phyloP scores from a whole-genome alignment of 2,888 invertebrate genomes.

The Apamea anceps region DNA sequence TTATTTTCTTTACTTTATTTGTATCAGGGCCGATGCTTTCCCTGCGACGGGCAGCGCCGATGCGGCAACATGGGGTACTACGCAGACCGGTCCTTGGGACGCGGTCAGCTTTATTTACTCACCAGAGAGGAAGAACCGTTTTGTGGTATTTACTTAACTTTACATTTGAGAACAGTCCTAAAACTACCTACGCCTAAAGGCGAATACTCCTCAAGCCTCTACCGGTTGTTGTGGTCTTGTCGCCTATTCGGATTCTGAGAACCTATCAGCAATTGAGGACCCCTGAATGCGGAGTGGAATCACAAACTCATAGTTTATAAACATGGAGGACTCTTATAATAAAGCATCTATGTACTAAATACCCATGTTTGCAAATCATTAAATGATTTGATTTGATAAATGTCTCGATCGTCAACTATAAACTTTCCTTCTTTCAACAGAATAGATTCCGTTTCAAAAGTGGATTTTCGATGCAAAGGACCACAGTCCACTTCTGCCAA shows the following conservation, averaged over 20 bases:
- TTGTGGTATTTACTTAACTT: conserved; percentile 91
- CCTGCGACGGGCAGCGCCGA: conserved; percentile 88
- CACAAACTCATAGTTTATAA: background rate
- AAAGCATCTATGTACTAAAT: no score
- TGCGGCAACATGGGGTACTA: conserved; percentile 99
- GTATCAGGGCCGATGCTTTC: conserved; percentile 86
- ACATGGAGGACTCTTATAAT: no score
- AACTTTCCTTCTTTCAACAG: no score
- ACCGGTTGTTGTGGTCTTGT: background rate
- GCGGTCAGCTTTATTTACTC: conserved; percentile 96
- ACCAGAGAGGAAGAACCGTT: conserved; percentile 98
- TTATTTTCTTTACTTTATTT: conserved; percentile 17
- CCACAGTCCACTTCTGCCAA: background rate
- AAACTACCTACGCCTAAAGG: background rate
- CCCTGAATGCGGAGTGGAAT: background rate
- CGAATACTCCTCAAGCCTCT: background rate
- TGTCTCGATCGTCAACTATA: no score
- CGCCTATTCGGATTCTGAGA: background rate
- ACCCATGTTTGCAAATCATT: no score
- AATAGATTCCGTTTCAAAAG: background rate
- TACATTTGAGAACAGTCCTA: background rate
- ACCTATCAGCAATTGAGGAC: background rate
- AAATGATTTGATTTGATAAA: no score
- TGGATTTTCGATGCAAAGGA: background rate
- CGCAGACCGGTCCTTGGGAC: conserved; percentile 95